These are phyloP conservation scores for Australoheros facetus DNA, from an alignment of 2,797 vertebrate species.

Conservation along the genomic window DNA sequence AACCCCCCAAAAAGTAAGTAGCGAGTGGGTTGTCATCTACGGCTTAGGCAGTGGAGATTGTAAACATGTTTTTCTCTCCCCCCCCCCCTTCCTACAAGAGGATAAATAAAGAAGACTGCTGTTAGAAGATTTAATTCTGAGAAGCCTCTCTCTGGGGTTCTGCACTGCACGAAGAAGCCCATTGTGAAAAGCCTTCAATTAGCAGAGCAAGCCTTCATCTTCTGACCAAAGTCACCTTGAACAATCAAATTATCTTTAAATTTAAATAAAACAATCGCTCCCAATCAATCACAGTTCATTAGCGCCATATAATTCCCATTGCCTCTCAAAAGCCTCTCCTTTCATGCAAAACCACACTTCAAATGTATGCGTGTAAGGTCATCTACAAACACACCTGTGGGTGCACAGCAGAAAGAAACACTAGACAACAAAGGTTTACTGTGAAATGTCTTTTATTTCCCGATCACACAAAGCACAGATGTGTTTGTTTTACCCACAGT, in stretches of 20 bases:
- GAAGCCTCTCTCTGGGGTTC: slow-evolving; percentile 59
- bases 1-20: background rate
- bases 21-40: slow-evolving; percentile 52
- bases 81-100: slow-evolving; percentile 46
- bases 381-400: slow-evolving; percentile 30
- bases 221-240: slow-evolving; percentile 77
- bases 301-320: slow-evolving; percentile 40
- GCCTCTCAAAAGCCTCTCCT: background rate
- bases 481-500: slow-evolving; percentile 42
- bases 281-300: slow-evolving; percentile 68
- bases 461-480: slow-evolving; percentile 50
- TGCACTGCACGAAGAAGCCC: slow-evolving; percentile 38
- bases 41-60: slow-evolving; percentile 46
- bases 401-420: slow-evolving; percentile 3
- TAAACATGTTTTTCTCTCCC: slow-evolving; percentile 70
- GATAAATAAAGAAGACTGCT: slow-evolving; percentile 66
- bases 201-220: slow-evolving; percentile 62
- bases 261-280: slow-evolving; percentile 67
- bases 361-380: slow-evolving; percentile 18
- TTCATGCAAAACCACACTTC: background rate
- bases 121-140: slow-evolving; percentile 72
- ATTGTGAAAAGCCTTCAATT: slow-evolving; percentile 70
- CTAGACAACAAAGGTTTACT: slow-evolving; percentile 1
- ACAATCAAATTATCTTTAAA: slow-evolving; percentile 72
- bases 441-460: slow-evolving; percentile 46